These are phyloP conservation scores for Oncorhynchus mykiss DNA, from an alignment of 2,113 vertebrate species.

Conservation along the genomic window DNA sequence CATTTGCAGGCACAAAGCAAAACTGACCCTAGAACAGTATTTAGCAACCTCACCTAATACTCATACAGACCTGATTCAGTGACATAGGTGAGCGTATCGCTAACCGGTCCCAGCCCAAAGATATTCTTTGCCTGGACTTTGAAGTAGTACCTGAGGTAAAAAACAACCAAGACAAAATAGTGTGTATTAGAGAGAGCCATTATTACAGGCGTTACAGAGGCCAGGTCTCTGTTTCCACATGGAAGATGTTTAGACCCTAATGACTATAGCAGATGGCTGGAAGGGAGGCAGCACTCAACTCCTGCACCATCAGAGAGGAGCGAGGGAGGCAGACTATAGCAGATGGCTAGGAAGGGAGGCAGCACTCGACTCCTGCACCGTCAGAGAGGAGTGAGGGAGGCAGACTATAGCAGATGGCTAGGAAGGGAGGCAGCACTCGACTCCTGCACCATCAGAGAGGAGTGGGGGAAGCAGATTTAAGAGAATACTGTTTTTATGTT, in stretches of 20 bases:
- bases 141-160: constrained; percentile 91
- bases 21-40: too few relatives aligned
- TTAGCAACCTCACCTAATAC: not conserved
- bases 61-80: constrained; percentile 90
- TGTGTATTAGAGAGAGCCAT: constrained; percentile 6
- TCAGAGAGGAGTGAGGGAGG: constrained; percentile 14
- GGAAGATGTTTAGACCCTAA: constrained; percentile 40
- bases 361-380: too few relatives aligned
- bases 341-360: too few relatives aligned
- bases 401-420: too few relatives aligned
- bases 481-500: constrained; percentile 20
- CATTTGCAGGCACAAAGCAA: too few relatives aligned
- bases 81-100: constrained; percentile 87
- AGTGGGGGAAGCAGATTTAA: constrained; percentile 9
- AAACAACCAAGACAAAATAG: constrained; percentile 16
- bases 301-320: not conserved
- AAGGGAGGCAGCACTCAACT: not conserved
- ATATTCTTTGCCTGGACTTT: constrained; percentile 95
- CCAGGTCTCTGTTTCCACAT: not conserved
- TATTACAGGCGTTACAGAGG: constrained; percentile 33
- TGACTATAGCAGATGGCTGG: constrained; percentile 47
- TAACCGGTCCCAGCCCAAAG: constrained; percentile 90
- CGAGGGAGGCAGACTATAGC: constrained; percentile 9
- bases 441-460: too few relatives aligned
- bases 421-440: too few relatives aligned